Conservation (phyloP, 2,888 invertebrate species). For the Pinctada fucata region DNA sequence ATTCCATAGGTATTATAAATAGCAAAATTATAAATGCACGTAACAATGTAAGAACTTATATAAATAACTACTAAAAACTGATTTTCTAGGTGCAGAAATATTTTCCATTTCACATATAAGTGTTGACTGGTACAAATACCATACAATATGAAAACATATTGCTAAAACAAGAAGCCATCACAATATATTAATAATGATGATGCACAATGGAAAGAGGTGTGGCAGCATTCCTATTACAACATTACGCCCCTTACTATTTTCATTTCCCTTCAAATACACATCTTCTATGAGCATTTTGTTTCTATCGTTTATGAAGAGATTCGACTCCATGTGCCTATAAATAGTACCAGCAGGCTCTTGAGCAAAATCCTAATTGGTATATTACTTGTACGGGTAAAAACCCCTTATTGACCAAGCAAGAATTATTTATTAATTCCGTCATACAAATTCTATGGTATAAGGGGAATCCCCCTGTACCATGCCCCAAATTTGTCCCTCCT, state of each 20-base stretch:
- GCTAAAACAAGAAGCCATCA: background rate
- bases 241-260: background rate
- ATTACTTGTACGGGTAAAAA: too few relatives aligned
- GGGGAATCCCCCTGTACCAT: constrained; percentile 65
- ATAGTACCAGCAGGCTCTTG: too few relatives aligned
- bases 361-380: too few relatives aligned
- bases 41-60: too few relatives aligned
- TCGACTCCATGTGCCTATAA: background rate
- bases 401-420: too few relatives aligned
- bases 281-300: background rate
- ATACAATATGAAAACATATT: background rate
- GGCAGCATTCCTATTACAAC: background rate
- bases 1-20: too few relatives aligned
- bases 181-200: background rate
- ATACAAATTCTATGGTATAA: constrained; percentile 62
- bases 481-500: constrained; percentile 66
- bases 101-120: too few relatives aligned
- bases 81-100: too few relatives aligned
- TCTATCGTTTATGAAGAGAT: background rate
- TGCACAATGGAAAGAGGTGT: background rate
- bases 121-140: too few relatives aligned
- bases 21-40: too few relatives aligned
- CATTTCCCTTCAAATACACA: too few relatives aligned
- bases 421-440: background rate
- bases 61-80: too few relatives aligned